These are phyloP conservation scores for Smutsia gigantea DNA, from an alignment of 2,797 vertebrate genomes.

Conservation along the genomic window DNA sequence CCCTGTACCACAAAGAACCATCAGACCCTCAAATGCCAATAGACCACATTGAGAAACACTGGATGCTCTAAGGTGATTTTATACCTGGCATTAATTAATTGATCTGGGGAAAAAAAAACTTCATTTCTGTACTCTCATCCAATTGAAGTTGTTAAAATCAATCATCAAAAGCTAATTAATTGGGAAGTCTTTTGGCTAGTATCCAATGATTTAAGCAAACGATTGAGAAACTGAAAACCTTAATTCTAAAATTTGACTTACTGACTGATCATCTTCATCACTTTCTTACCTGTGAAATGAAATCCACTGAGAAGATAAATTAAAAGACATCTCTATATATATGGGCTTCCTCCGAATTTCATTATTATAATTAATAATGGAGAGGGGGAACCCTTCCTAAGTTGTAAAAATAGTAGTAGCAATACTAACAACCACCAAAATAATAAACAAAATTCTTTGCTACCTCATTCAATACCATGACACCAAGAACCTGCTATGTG, in stretches of 20 bases:
- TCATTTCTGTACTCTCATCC: neutral
- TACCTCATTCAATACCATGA: neutral
- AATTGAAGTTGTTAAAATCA: constrained; percentile 60
- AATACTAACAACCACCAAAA: neutral
- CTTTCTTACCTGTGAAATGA: constrained; percentile 39
- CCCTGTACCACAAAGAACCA: neutral
- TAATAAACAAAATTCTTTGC: neutral
- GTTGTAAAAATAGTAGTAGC: constrained; percentile 10
- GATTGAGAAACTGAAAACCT: constrained; percentile 27
- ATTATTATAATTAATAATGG: constrained; percentile 19
- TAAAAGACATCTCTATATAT: neutral
- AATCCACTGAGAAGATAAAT: constrained; percentile 57
- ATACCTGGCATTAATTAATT: constrained; percentile 33
- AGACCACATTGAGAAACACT: neutral
- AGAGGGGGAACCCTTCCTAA: neutral
- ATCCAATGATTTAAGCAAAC: constrained; percentile 63
- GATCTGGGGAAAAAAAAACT: neutral
- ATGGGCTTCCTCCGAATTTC: neutral
- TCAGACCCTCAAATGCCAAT: neutral
- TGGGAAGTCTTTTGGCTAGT: constrained; percentile 59
- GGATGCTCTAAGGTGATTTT: neutral
- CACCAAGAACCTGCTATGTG: neutral
- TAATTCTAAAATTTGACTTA: constrained; percentile 41
- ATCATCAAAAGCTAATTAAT: constrained; percentile 64
- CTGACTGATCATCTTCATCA: neutral